Percentiles rank a stretch among this genome's conserved stretches.
These are phyloP conservation scores for Pseudoips prasinana DNA, from an alignment of 2,888 invertebrate genomes.

Conservation along the genomic window DNA sequence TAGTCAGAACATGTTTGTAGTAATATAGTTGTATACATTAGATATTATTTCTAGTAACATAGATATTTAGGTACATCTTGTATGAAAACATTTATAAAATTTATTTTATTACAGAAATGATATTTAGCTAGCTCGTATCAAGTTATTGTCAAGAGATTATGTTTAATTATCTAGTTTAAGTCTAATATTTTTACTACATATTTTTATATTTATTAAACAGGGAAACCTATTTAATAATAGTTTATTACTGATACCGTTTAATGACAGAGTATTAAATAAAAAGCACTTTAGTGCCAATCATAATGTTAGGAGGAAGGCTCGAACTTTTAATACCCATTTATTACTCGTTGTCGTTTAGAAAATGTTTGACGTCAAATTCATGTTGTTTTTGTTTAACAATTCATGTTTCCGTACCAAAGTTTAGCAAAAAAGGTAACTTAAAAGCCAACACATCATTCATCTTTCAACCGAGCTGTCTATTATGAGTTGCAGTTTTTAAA, in stretches of 20 bases:
- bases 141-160: too few relatives aligned
- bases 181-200: too few relatives aligned
- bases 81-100: too few relatives aligned
- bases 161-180: too few relatives aligned
- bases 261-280: slow-evolving; percentile 19
- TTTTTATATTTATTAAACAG: too few relatives aligned
- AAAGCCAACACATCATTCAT: slow-evolving; percentile 77
- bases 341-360: slow-evolving; percentile 21
- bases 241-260: slow-evolving; percentile 14
- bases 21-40: too few relatives aligned
- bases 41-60: too few relatives aligned
- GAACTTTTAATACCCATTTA: slow-evolving; percentile 22
- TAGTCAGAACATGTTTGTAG: too few relatives aligned
- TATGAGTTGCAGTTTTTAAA: slow-evolving; percentile 79
- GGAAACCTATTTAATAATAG: slow-evolving; percentile 17
- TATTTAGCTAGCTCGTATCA: too few relatives aligned
- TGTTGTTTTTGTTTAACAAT: slow-evolving; percentile 44
- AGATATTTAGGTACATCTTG: too few relatives aligned
- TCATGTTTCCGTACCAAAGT: slow-evolving; percentile 41
- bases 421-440: slow-evolving; percentile 38
- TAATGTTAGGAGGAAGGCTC: slow-evolving; percentile 15
- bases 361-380: slow-evolving; percentile 44
- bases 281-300: slow-evolving; percentile 13
- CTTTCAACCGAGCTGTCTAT: slow-evolving; percentile 74
- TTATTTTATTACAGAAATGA: too few relatives aligned